These are phyloP conservation scores for Athalia cordata DNA, from an alignment of 2,888 invertebrate species.

Conservation along the genomic window DNA sequence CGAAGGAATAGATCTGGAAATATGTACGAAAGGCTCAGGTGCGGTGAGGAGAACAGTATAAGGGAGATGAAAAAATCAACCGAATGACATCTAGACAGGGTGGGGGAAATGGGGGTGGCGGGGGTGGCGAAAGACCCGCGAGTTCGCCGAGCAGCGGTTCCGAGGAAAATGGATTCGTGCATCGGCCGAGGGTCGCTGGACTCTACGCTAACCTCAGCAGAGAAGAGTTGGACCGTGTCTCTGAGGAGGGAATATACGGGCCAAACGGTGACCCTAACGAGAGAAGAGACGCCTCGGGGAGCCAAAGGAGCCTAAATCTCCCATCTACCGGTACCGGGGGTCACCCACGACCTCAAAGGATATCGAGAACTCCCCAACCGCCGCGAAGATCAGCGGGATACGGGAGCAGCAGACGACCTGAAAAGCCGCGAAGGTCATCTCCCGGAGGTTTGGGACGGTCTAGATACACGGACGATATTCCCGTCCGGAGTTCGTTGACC, in stretches of 20 bases:
- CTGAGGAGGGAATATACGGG: conserved; percentile 63
- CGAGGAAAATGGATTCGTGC: conserved; percentile 69
- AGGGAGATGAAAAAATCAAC: conserved; percentile 48
- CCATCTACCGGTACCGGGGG: conserved; percentile 54
- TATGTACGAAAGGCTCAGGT: neutral
- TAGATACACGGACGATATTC: conserved; percentile 53
- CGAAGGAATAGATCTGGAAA: neutral
- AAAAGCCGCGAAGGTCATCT: conserved; percentile 49
- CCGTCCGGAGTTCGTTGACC: conserved; percentile 38
- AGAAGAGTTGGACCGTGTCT: conserved; percentile 62
- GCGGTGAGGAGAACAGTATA: conserved; percentile 12
- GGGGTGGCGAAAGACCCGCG: conserved; percentile 67
- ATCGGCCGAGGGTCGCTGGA: conserved; percentile 63
- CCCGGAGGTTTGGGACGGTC: conserved; percentile 52
- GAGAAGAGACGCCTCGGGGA: conserved; percentile 55
- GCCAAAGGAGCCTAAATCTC: conserved; percentile 61
- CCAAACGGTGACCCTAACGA: conserved; percentile 58
- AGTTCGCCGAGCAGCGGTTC: conserved; percentile 69
- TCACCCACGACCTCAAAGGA: conserved; percentile 47
- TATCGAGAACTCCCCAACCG: conserved; percentile 64
- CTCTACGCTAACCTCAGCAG: conserved; percentile 64
- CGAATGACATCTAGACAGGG: conserved; percentile 71
- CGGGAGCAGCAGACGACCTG: conserved; percentile 26
- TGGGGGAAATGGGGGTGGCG: conserved; percentile 60
- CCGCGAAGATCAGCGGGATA: conserved; percentile 51